These are phyloP conservation scores for Acanthococcus lagerstroemiae DNA, from an alignment of 2,888 invertebrate species.

Conservation along the genomic window DNA sequence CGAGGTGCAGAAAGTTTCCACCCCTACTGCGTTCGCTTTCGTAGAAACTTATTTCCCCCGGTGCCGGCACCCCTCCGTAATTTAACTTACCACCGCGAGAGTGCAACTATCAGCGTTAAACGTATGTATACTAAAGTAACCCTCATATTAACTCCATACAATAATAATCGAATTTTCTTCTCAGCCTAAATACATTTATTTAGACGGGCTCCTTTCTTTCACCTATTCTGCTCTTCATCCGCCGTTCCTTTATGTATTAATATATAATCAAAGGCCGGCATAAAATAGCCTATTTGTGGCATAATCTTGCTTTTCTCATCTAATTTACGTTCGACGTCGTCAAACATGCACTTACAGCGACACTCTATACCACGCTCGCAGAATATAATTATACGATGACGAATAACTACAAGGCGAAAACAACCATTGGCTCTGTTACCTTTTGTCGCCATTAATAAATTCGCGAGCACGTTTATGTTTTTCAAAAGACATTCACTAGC, in stretches of 20 bases:
- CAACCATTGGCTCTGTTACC: too few species aligned
- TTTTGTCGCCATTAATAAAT: too few species aligned
- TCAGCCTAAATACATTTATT: slow-evolving; percentile 25
- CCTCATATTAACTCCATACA: slow-evolving; percentile 22
- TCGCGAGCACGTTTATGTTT: too few species aligned
- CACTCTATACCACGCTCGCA: too few species aligned
- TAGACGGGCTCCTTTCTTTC: slow-evolving; percentile 1
- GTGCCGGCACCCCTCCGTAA: neutral
- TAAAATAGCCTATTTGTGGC: slow-evolving; percentile 8
- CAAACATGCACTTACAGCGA: neutral
- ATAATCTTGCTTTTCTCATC: neutral
- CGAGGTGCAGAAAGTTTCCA: slow-evolving; percentile 26
- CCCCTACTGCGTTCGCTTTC: slow-evolving; percentile 12
- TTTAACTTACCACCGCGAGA: slow-evolving; percentile 10
- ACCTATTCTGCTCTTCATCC: neutral
- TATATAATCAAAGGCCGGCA: neutral
- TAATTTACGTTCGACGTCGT: slow-evolving; percentile 3
- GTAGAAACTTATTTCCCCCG: slow-evolving; percentile 4
- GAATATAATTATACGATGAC: too few species aligned
- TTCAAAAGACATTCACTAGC: too few species aligned
- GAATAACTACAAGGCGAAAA: too few species aligned
- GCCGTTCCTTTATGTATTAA: neutral
- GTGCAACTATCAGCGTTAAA: slow-evolving; percentile 14
- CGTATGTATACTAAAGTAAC: slow-evolving; percentile 21
- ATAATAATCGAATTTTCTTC: slow-evolving; percentile 22